Evolutionary conservation across 1,140 invertebrate genomes (phyloP).

Genomic region (Philotrypesis tridentata): DNA sequence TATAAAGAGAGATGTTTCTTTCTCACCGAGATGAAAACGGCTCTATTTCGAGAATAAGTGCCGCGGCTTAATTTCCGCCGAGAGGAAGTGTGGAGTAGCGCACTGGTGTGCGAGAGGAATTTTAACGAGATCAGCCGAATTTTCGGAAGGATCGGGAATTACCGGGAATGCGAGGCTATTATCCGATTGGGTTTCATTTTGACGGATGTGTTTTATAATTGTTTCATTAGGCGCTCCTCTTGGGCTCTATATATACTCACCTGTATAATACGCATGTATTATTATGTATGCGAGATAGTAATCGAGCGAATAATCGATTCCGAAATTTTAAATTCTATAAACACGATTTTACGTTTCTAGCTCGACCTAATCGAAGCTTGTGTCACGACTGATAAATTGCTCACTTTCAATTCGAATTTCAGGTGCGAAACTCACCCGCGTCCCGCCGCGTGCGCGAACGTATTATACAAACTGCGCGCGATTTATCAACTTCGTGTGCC

Average conservation of each 20-base stretch:
- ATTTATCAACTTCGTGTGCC: not conserved
- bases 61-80: no score
- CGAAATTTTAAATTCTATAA: not conserved
- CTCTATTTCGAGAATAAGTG: no score
- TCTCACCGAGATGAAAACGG: no score
- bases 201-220: not conserved
- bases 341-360: not conserved
- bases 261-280: no score
- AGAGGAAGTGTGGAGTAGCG: no score
- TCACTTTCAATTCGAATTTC: not conserved
- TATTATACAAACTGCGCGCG: not conserved
- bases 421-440: not conserved
- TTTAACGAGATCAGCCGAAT: not conserved
- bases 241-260: no score
- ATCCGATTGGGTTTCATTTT: not conserved
- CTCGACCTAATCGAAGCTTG: not conserved
- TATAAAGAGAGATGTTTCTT: no score
- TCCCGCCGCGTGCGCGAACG: no score
- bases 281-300: not conserved
- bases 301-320: not conserved
- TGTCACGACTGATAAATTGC: not conserved
- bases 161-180: not conserved
- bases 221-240: not conserved
- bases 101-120: no score
- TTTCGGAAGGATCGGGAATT: not conserved